Evolutionary conservation across 1,140 invertebrate genomes (phyloP), one percentile per base, ranked within the genome.

Genomic region (Drosophila cardini): DNA sequence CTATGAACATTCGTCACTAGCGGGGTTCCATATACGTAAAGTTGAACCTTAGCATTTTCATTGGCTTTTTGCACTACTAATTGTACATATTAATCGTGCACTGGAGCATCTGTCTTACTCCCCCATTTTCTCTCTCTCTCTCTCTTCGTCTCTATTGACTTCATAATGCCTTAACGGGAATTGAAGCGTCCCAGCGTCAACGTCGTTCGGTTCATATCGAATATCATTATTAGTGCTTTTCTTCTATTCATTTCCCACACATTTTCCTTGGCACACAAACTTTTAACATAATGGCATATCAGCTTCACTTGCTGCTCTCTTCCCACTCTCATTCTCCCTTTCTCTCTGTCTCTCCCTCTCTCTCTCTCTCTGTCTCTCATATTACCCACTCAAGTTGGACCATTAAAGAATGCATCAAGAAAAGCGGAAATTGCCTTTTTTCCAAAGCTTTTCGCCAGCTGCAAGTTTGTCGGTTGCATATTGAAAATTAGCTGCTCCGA

Each of bases 401-500:
- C 72, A 70, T 74, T 71, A 74, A 74, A 74, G 65, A 70, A 76
- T 64, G 75, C 80, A 67, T 53, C 71, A 61, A 76, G 72, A 83
- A 26, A 68, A 63, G 46, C 80, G 72, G 67, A 83, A 83, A 80
- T 79, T 84, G 80, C 76, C 64, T 79, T 78, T 82, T 78, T 78
- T 74, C 48, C 21, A 62, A 75, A 84, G 80, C 74, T 63, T 52
- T 69, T 53, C 21, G 62, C 74, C 52, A 56, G 57, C 71, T 78
- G 62, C 68, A 67, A 78, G 70, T 77, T 71, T 67, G 65, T 45
- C 80, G 58, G 65, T 62, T 60, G 70, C 63, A 84, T 84, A 83
- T 84, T 83, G 82, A 84, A 76, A 76, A 82, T 83, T 84, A 75
- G 80, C 65, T 70, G 55, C 60, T 46, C 52, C 48, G 56, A 63